A percentile compares a stretch with the other conserved stretches of the same genome.
phyloP scores from a whole-genome alignment of 2,888 invertebrate genomes.

The Polymixis lichenea region DNA sequence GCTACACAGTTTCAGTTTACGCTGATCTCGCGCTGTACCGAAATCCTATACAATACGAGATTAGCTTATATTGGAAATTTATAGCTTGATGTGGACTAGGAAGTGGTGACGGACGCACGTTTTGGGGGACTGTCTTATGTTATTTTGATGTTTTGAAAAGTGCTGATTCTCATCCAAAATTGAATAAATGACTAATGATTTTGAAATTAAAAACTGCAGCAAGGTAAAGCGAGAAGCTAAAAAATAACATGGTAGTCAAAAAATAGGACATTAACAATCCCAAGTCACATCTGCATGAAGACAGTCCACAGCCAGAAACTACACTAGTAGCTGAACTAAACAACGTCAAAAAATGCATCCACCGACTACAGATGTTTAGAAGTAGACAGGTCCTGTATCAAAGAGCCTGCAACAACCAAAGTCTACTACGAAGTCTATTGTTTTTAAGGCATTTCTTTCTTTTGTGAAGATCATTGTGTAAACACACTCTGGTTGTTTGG shows the following conservation, averaged over 20 bases:
- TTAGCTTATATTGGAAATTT: too few species aligned
- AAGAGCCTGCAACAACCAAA: background rate
- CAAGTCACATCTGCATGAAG: background rate
- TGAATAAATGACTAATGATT: too few species aligned
- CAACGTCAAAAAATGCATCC: conserved; percentile 24
- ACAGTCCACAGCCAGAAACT: conserved; percentile 1
- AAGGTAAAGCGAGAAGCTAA: background rate
- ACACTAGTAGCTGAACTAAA: background rate
- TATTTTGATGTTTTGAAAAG: too few species aligned
- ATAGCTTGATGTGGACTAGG: too few species aligned
- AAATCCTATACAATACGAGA: too few species aligned
- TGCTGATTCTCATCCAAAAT: too few species aligned
- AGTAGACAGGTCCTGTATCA: conserved; percentile 3
- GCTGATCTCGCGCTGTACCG: too few species aligned
- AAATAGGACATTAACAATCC: background rate
- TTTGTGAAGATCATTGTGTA: background rate
- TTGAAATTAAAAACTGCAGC: too few species aligned
- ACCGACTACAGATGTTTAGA: background rate
- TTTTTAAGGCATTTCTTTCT: background rate
- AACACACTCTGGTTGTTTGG: background rate
- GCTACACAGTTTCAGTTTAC: too few species aligned
- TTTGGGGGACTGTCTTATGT: too few species aligned
- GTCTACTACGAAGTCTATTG: too few species aligned
- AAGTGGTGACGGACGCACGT: too few species aligned
- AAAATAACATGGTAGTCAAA: background rate